Conservation (phyloP, 2,888 invertebrate species). For the Drosophila paracracens region DNA sequence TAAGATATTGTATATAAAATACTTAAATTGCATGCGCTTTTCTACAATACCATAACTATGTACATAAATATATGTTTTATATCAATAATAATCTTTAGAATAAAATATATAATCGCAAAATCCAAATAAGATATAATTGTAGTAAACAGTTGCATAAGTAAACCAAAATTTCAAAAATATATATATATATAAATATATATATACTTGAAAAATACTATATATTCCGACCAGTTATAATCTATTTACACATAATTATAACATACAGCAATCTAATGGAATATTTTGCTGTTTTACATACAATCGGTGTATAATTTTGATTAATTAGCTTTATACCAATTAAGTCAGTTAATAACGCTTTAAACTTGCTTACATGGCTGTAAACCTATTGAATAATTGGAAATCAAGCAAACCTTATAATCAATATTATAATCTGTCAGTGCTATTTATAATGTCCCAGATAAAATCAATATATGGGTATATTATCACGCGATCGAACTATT, state of each 20-base stretch:
- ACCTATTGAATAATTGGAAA: not conserved
- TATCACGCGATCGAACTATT: constrained; percentile 40
- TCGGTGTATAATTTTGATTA: constrained; percentile 2
- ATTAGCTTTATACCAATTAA: constrained; percentile 5
- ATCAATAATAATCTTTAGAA: not conserved
- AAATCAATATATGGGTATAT: constrained; percentile 9
- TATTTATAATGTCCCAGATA: constrained; percentile 33
- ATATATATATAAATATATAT: not conserved
- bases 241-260: not conserved
- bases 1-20: constrained; percentile 15
- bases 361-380: constrained; percentile 24
- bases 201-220: not conserved
- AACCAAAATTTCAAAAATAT: not conserved
- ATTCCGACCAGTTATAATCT: not conserved
- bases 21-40: constrained; percentile 23
- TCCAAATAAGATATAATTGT: not conserved
- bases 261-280: not conserved
- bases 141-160: not conserved
- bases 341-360: constrained; percentile 8
- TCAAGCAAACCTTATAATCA: not conserved
- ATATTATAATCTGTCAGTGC: constrained; percentile 5
- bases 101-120: not conserved
- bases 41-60: not conserved
- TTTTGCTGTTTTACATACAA: not conserved
- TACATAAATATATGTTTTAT: constrained; percentile 1